Conservation (phyloP, 2,888 invertebrate species). For the Callyntrura sp. region DNA sequence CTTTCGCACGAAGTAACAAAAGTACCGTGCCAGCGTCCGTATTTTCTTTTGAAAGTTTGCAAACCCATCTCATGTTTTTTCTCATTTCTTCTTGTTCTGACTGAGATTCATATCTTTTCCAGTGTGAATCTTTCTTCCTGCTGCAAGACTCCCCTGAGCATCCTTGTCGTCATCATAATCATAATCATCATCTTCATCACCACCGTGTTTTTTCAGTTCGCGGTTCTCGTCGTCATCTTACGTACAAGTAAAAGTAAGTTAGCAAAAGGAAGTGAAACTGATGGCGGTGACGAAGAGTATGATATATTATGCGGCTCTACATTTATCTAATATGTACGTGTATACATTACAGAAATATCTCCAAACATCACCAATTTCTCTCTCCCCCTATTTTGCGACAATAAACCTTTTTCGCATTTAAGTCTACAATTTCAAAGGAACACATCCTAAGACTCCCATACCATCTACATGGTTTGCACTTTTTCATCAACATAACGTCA, state of each 20-base stretch:
- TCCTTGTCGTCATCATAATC: constrained; percentile 59
- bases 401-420: neutral
- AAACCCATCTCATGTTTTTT: constrained; percentile 52
- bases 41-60: constrained; percentile 16
- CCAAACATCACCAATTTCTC: neutral
- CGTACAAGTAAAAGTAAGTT: constrained; percentile 12
- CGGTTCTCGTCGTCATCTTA: neutral
- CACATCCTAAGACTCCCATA: too few relatives aligned
- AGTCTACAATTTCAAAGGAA: neutral
- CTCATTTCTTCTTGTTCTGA: constrained; percentile 29
- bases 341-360: neutral
- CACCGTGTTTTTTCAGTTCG: neutral
- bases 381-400: neutral
- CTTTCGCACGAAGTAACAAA: constrained; percentile 2
- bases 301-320: neutral
- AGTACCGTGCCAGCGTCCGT: neutral
- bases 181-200: neutral
- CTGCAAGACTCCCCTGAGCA: constrained; percentile 54
- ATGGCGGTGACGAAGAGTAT: neutral
- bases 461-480: too few relatives aligned
- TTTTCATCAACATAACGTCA: too few relatives aligned
- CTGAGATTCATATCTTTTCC: constrained; percentile 58
- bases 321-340: neutral
- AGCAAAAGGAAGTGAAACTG: constrained; percentile 4
- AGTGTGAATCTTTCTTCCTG: constrained; percentile 31